Base-by-base conservation (phyloP, 2,888 invertebrate species). In the Vanessa cardui region DNA sequence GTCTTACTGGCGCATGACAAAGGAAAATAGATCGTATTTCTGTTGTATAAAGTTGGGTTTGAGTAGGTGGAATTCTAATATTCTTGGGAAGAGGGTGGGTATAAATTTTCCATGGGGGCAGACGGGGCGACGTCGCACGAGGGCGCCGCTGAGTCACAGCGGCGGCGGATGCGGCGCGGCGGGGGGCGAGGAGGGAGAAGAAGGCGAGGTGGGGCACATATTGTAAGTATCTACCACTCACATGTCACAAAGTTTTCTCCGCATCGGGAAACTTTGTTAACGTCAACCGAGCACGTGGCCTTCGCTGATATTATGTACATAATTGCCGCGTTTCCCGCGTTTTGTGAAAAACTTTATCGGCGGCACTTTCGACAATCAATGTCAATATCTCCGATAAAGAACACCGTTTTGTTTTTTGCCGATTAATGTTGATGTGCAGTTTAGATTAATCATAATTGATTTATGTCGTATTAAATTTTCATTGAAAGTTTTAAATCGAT, bases 241-340 rank as follows among this genome's bases (percentile, higher is more conserved):
- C 92, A 92, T 92, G 92, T 92, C 92, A 91, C 90, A 90, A 92
- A 92, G 91, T 92, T 92, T 90, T 89, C 91, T 89, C 88, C 88
- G 88, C 90, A 91, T 90, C 88, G 87, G 84, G 84, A 92, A 92
- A 92, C 92, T 92, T 92, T 92, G 92, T 90, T 90, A 92, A 88
- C 91, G 90, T 92, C 91, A 92, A 86, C 84, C 80, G 91, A 92
- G 88, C 92, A 92, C 92, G 92, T 92, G 92, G 92, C 87, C 89
- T 88, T 83, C 77, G 85, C 83, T 82, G 82, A 84, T 88, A 86
- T 84, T 83, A 84, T 68, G 61, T 85, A 87, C 83, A 85, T 87
- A 89, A 90, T 89, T 87, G 87, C 77, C 79, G 80, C 83, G 80
- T 82, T 85, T 83, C 81, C 78, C 83, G 83, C 82, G 78, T 78